phyloP scores from a whole-genome alignment of 30 jellyfish, hydroid and myxozoan species.

The Chrysaora quinquecirrha region DNA sequence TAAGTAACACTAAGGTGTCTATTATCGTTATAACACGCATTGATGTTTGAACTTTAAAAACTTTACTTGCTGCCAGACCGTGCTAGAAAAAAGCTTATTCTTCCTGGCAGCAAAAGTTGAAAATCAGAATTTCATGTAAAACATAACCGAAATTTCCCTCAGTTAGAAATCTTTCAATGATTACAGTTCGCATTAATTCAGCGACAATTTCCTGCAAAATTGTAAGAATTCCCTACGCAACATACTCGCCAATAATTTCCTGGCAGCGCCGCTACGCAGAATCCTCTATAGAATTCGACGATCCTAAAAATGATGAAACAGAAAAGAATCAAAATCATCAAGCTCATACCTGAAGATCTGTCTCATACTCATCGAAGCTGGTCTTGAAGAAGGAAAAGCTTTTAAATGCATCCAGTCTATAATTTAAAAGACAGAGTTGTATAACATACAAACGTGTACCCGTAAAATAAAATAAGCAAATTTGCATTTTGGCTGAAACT shows the following conservation, averaged over 20 bases:
- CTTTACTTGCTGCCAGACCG: not conserved
- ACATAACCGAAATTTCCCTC: no score
- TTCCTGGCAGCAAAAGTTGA: not conserved
- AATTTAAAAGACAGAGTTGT: not conserved
- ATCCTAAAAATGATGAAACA: no score
- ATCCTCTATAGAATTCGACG: not conserved
- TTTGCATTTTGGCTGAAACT: no score
- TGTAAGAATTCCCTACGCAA: no score
- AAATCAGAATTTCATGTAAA: no score
- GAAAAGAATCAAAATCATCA: not conserved
- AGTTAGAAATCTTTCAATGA: not conserved
- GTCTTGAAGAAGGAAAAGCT: not conserved
- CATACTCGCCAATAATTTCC: not conserved
- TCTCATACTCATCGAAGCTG: not conserved
- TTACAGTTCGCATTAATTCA: not conserved
- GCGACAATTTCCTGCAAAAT: no score
- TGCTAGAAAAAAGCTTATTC: not conserved
- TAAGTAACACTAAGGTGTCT: not conserved
- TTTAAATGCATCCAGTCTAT: not conserved
- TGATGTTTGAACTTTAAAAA: not conserved
- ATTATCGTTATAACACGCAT: not conserved
- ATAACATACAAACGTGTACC: no score
- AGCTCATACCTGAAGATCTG: not conserved
- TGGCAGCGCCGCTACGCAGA: not conserved
- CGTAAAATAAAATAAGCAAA: no score